Conservation (phyloP, 1,140 invertebrate genomes). For the Papilio polytes region DNA sequence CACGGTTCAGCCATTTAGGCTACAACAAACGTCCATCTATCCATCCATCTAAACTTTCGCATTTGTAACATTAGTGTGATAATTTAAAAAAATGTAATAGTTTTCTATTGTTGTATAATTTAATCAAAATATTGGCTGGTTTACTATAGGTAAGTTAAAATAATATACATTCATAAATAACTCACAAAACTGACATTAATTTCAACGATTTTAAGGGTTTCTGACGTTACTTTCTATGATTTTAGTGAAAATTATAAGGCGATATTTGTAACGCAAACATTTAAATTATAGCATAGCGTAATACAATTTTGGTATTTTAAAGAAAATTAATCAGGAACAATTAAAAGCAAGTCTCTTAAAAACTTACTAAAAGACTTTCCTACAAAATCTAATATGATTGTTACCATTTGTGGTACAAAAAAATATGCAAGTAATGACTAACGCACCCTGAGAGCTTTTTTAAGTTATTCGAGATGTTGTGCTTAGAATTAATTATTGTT, state of each 20-base stretch:
- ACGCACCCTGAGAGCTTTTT: conserved; percentile 79
- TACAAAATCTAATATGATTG: neutral
- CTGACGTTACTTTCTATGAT: neutral
- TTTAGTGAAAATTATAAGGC: no score
- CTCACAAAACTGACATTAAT: neutral
- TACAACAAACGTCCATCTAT: no score
- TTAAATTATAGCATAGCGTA: no score
- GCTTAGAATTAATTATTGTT: conserved; percentile 77
- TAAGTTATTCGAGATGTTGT: conserved; percentile 66
- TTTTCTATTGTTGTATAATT: no score
- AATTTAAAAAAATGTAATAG: no score
- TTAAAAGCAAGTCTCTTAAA: neutral
- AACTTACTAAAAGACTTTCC: neutral
- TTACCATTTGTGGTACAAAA: conserved; percentile 69
- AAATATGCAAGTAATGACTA: conserved; percentile 83
- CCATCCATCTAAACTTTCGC: no score
- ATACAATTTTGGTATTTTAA: neutral
- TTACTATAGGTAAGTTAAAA: neutral
- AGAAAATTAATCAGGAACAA: neutral
- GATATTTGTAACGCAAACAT: no score
- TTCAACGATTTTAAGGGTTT: neutral
- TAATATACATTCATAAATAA: neutral
- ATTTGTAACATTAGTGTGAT: no score
- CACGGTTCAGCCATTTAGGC: no score
- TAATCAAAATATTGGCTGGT: no score